These are phyloP conservation scores for Heliconius melpomene DNA, from an alignment of 1,140 invertebrate species.

Conservation along the genomic window DNA sequence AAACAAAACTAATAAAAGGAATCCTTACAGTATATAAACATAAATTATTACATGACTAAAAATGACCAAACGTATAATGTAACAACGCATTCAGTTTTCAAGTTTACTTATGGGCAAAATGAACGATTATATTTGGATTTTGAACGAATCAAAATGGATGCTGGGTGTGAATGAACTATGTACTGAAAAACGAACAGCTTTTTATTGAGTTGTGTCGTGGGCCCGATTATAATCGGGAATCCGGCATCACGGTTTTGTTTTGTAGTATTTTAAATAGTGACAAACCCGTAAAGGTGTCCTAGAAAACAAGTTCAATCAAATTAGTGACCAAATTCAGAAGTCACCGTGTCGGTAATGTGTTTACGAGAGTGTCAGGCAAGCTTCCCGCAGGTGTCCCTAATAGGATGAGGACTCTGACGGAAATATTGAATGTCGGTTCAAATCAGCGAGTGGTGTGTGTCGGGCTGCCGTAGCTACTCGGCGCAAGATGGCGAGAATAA, in stretches of 20 bases:
- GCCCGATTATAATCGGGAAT: conserved; percentile 74
- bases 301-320: conserved; percentile 47
- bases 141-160: conserved; percentile 82
- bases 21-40: background rate
- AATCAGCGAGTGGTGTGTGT: conserved; percentile 59
- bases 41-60: conserved; percentile 15
- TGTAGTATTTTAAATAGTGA: conserved; percentile 63
- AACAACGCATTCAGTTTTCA: conserved; percentile 66
- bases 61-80: conserved; percentile 54
- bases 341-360: conserved; percentile 78
- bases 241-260: conserved; percentile 70
- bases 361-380: conserved; percentile 70
- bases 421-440: conserved; percentile 66
- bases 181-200: conserved; percentile 81
- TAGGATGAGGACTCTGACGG: conserved; percentile 76
- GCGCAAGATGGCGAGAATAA: conserved; percentile 70
- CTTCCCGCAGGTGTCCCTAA: conserved; percentile 75
- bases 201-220: conserved; percentile 79
- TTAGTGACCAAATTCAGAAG: conserved; percentile 63
- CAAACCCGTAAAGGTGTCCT: conserved; percentile 57
- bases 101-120: conserved; percentile 71
- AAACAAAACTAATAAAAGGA: background rate
- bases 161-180: conserved; percentile 82
- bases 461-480: conserved; percentile 55
- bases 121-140: conserved; percentile 80